Evolutionary conservation across 2,888 invertebrate species (phyloP), one percentile per base, ranked within the genome.

Genomic region (Hirtodrosophila histrioides): DNA sequence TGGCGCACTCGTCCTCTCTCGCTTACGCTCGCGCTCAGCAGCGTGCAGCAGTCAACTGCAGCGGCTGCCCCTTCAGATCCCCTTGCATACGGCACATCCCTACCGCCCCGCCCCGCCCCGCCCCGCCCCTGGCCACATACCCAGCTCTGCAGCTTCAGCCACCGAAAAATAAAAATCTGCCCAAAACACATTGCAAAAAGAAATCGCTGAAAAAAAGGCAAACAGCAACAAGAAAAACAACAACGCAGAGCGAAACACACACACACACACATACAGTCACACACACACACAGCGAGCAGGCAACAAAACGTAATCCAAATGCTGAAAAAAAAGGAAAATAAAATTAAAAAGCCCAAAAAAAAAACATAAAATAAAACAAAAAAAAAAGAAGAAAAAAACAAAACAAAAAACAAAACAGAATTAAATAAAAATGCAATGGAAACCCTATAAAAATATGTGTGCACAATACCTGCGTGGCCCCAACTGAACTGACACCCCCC

Each of bases 161-260:
- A 80, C 81, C 87, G 82, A 85, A 85, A 85, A 85, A 85, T 88
- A 88, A 85, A 85, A 88, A 88, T 86, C 87, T 88, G 87, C 75
- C 88, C 79, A 87, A 78, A 86, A 89, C 71, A 66, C 58, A 60
- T 63, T 62, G 61, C 74, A 79, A 71, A 68, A 67, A 76, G 60
- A 71, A 76, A 71, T 71, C 71, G 70, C 55, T 50, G 43, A 45
- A 54, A 62, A 70, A 85, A 65, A 66, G 55, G 65, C 68, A 74
- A 61, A 49, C 69, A 60, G 46, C 69, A 54, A 63, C 49, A 65
- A 58, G 70, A 48, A 57, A 11, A 48, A 58, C 44, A 43, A 45
- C 61, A 45, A 45, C 41, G 57, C 58, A 56, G 58, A 56, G 31
- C 17, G 46, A 61, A 49, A 51, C 54, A 64, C 54, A 57, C 50